Evolutionary conservation across 2,113 vertebrate genomes (phyloP), one percentile per base, ranked within the genome.

Genomic region (Tragelaphus strepsiceros): DNA sequence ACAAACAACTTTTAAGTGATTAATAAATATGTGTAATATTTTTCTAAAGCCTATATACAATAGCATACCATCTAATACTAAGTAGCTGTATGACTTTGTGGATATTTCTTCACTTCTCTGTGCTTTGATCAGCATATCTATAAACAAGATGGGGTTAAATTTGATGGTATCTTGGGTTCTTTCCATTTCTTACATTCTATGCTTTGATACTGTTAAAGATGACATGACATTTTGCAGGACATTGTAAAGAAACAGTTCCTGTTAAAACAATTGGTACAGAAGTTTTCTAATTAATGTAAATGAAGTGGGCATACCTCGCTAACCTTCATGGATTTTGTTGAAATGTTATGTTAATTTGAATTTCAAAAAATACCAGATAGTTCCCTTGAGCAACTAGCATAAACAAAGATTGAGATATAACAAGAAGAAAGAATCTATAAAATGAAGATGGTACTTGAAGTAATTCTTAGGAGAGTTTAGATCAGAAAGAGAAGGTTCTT

Each of bases 271-370:
- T 49, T 88, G 84, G 35, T 94, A 56, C 8, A 35, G 24, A 43
- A 93, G 28, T 82, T 61, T 95, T 95, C 74, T 92, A 94, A 91
- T 94, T 92, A 94, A 89, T 81, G 15, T 83, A 88, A 89, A 74
- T 90, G 5, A 95, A 94, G 15, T 88, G n/a, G 46, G 6, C 21
- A 78, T 88, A 67, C 2, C 5, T 96, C 8, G 5, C 35, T 77
- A 95, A 90, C 24, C 35, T 84, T 85, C 30, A 56, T 54, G 53
- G n/a, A 82, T 4, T 94, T 86, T 94, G 30, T 91, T 90, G 59
- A 11, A 88, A 58, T 90, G 80, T 94, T 89, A 89, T 91, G 84
- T 61, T 96, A 94, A 92, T 84, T 88, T 88, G 58, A 96, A 62
- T 35, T 71, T 12, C 2, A 11, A 56, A 74, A 77, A 39, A 54